Evolutionary conservation across 2,113 vertebrate genomes (phyloP), one percentile per base, ranked within the genome.

Genomic region (Anhinga rufa): DNA sequence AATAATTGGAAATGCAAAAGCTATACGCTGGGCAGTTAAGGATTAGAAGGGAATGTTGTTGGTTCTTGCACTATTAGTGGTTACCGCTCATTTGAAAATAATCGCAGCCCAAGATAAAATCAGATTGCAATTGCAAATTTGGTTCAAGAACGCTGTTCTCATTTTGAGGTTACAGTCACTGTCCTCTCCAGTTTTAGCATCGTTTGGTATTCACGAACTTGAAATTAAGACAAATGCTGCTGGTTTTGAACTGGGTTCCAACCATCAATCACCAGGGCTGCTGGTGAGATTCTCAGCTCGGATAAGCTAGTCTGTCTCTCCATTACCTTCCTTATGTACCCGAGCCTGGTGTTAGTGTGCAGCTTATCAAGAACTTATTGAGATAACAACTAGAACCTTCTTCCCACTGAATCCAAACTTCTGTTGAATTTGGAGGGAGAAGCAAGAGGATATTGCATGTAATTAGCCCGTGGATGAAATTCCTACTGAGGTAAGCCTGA

Each of bases 301-400:
- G 34, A 1, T 12, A 2, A 31, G 11, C 54, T 19, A 6, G 21
- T 3, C 40, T 55, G 10, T 77, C 8, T 44, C 42, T 78, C 52
- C 8, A 0, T 55, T 36, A 20, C n/a, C 40, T 51, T 61, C 31
- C 17, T 17, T 9, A 7, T 2, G 4, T 4, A 4, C 12, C 82
- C 34, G 13, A 4, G 22, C 54, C 66, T 31, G 40, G 22, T 11
- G 25, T 69, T 2, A 2, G 24, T 6, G 20, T 42, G 38, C 57
- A 58, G 49, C 20, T 86, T 9, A 26, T 12, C 9, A 31, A 54
- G 76, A 49, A 44, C 44, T 48, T 7, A 11, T 7, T n/a, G 60
- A 55, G 60, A 7, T 7, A 12, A 49, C 36, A 52, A 21, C 32
- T 32, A 34, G 71, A 82, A n/a, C 14, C 20, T 64, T 16, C 71